Base-by-base conservation (phyloP, 2,888 invertebrate species). In the Teleiodes luculella region DNA sequence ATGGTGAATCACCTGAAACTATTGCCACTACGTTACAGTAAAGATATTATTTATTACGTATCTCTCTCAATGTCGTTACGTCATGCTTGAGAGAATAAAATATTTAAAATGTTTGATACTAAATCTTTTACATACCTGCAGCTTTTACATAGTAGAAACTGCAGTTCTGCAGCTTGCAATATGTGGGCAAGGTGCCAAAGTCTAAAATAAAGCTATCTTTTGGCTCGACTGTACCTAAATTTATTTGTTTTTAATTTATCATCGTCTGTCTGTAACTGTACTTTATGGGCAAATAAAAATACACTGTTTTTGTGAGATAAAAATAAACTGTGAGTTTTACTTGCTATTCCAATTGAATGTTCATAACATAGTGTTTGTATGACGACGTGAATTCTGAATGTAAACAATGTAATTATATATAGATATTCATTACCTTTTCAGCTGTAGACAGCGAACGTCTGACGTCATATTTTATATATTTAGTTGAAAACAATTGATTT, bases 1-100 rank as follows among this genome's bases (percentile, higher is more conserved):
- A 61, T 7, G 66, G 64, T 5, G 53, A 43, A 35, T 14, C 41
- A 28, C 35, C 57, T 1, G 43, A 43, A 31, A 48, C 56, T 8
- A 31, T 33, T 7, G 28, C 43, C 1, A 20, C n/a, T 20, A 43
- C 39, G 1, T 41, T 41, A 18, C 39, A 20, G 20, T 41, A 41
- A 20, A 18, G 18, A 13, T 6, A n/a, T n/a, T n/a, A n/a, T n/a
- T n/a, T n/a, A n/a, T n/a, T n/a, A n/a, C n/a, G n/a, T n/a, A n/a
- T n/a, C n/a, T n/a, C n/a, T n/a, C n/a, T n/a, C n/a, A n/a, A n/a
- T n/a, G n/a, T n/a, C n/a, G n/a, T n/a, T n/a, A n/a, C n/a, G n/a
- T n/a, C n/a, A n/a, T n/a, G n/a, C n/a, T n/a, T n/a, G n/a, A n/a
- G n/a, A n/a, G n/a, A n/a, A n/a, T n/a, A n/a, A n/a, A n/a, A n/a